Percentiles rank a stretch among this genome's conserved stretches.
Evolutionary conservation across 2,113 vertebrate species (phyloP).

Genomic region (Dunckerocampus dactyliophorus): DNA sequence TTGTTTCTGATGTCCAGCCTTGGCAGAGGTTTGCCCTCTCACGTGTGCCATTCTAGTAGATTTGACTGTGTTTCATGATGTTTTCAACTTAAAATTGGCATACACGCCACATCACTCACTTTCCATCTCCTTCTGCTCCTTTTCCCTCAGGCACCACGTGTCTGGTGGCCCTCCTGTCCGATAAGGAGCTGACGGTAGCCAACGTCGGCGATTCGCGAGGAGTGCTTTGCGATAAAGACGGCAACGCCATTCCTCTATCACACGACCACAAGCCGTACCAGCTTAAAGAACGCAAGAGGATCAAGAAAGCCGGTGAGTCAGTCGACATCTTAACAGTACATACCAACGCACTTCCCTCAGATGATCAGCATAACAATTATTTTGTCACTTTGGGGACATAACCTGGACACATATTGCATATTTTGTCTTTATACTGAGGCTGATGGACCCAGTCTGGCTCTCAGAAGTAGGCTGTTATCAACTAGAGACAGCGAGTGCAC

Average conservation of each 20-base stretch:
- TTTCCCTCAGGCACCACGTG: conserved; percentile 87
- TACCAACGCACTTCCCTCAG: not conserved
- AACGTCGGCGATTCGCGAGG: conserved; percentile 95
- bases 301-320: conserved; percentile 90
- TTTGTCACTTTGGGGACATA: conserved; percentile 8
- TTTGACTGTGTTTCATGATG: too few relatives aligned
- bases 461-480: conserved; percentile 24
- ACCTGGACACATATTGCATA: conserved; percentile 15
- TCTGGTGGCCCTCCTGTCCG: conserved; percentile 89
- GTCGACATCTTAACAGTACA: not conserved
- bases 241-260: conserved; percentile 90
- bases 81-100: not conserved
- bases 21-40: not conserved
- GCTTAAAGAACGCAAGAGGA: conserved; percentile 95
- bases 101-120: not conserved
- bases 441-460: conserved; percentile 27
- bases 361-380: not conserved
- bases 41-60: too few relatives aligned
- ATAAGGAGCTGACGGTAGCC: conserved; percentile 92
- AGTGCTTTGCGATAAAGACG: conserved; percentile 94
- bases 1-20: not conserved
- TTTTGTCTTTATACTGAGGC: conserved; percentile 26
- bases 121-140: not conserved
- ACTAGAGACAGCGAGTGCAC: conserved; percentile 32
- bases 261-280: conserved; percentile 99